These are phyloP conservation scores for Brotula barbata DNA, from an alignment of 2,797 vertebrate species.

Conservation along the genomic window DNA sequence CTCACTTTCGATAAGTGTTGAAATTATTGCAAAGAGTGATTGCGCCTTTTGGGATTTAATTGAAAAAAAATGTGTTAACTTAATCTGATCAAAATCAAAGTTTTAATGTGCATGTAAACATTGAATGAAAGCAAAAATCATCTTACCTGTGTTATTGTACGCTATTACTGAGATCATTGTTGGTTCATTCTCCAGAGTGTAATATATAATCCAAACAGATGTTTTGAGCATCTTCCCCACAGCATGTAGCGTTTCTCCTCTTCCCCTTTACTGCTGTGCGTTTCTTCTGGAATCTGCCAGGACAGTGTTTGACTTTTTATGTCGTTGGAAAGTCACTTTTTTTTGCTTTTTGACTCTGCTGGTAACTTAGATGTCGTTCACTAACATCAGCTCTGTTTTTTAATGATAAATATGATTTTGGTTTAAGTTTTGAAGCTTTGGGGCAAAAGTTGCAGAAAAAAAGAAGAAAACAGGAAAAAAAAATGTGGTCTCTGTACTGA, in stretches of 20 bases:
- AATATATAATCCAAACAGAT: constrained; percentile 48
- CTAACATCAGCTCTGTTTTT: constrained; percentile 75
- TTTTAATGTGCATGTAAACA: too few species aligned
- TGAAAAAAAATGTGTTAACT: too few species aligned
- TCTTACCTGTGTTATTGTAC: constrained; percentile 24
- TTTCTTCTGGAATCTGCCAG: constrained; percentile 48
- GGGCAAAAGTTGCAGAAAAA: constrained; percentile 56
- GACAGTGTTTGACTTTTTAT: constrained; percentile 35
- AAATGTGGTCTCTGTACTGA: constrained; percentile 80
- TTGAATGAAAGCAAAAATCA: constrained; percentile 19
- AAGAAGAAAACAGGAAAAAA: constrained; percentile 42
- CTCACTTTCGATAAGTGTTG: too few species aligned
- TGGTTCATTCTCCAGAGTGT: constrained; percentile 52
- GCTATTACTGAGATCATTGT: constrained; percentile 23
- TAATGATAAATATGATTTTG: constrained; percentile 68
- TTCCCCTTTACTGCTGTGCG: constrained; percentile 33
- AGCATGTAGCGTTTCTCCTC: constrained; percentile 65
- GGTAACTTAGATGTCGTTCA: constrained; percentile 67
- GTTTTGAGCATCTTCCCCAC: constrained; percentile 41
- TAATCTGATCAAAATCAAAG: too few species aligned
- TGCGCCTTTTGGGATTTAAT: too few species aligned
- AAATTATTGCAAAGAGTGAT: too few species aligned
- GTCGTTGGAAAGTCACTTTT: constrained; percentile 47
- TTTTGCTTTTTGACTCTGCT: constrained; percentile 57
- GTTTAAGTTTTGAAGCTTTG: constrained; percentile 69